Percentiles rank a stretch among this genome's conserved stretches.
Evolutionary conservation across 2,797 vertebrate genomes (phyloP).

Genomic region (Labeo calbasu): DNA sequence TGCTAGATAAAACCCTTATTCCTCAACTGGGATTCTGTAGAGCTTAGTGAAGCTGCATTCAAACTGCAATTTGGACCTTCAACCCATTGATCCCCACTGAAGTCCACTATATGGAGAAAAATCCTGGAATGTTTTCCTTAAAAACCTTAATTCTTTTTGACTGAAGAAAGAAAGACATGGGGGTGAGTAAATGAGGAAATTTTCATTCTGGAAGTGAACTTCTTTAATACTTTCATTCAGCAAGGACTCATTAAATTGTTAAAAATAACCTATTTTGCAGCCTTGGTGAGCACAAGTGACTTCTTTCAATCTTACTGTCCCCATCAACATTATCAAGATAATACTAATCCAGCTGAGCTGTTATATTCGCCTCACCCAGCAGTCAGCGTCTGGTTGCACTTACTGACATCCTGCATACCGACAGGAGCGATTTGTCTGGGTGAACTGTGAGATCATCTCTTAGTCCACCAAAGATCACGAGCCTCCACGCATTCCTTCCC

Average conservation of each 20-base stretch:
- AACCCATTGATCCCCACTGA: too few relatives aligned
- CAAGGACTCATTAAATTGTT: background rate
- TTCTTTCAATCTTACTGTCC: background rate
- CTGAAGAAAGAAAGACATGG: too few relatives aligned
- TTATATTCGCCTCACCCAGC: background rate
- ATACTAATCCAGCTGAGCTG: background rate
- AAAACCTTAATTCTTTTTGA: too few relatives aligned
- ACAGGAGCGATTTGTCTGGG: constrained; percentile 12
- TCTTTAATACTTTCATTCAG: background rate
- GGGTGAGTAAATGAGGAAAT: too few relatives aligned
- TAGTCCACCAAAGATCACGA: constrained; percentile 37
- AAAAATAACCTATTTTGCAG: background rate
- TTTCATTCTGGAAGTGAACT: too few relatives aligned
- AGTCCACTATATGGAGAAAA: too few relatives aligned
- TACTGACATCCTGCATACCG: constrained; percentile 31
- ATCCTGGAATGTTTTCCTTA: too few relatives aligned
- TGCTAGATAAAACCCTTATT: too few relatives aligned
- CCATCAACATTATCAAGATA: background rate
- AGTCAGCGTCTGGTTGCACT: constrained; percentile 32
- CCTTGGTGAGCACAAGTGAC: too few relatives aligned
- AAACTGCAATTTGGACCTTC: too few relatives aligned
- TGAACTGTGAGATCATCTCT: constrained; percentile 32
- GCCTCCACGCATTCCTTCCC: constrained; percentile 13
- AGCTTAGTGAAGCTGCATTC: too few relatives aligned
- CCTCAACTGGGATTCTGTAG: too few relatives aligned